Evolutionary conservation across 2,113 vertebrate genomes (phyloP).

Genomic region (Sturnus vulgaris): DNA sequence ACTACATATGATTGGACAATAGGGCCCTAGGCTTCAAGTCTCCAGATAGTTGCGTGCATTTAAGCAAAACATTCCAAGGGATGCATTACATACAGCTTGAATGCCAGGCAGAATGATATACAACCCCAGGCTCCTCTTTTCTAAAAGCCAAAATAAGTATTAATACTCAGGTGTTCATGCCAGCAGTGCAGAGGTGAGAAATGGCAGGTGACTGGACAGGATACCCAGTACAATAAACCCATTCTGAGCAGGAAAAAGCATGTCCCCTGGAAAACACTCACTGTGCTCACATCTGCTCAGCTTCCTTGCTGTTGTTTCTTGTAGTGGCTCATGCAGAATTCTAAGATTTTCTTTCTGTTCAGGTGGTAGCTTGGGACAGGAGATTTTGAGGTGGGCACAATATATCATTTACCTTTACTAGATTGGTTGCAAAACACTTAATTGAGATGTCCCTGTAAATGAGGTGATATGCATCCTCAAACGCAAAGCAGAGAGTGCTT

Average conservation of each 20-base stretch:
- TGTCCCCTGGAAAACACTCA: background rate
- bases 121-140: background rate
- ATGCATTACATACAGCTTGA: conserved; percentile 10
- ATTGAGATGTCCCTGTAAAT: background rate
- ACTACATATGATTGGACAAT: background rate
- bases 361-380: background rate
- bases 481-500: background rate
- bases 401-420: background rate
- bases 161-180: background rate
- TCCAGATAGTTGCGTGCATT: background rate
- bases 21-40: background rate
- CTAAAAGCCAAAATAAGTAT: background rate
- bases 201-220: background rate
- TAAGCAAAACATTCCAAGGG: conserved; percentile 32
- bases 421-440: background rate
- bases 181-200: background rate
- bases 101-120: background rate
- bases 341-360: background rate
- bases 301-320: background rate
- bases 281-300: background rate
- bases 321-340: background rate
- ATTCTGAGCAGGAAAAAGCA: background rate
- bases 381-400: background rate
- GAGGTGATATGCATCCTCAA: background rate
- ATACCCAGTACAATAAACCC: background rate